Evolutionary conservation across 23 tunicate genomes (phyloP).

Genomic region (Trididemnum miniatum): DNA sequence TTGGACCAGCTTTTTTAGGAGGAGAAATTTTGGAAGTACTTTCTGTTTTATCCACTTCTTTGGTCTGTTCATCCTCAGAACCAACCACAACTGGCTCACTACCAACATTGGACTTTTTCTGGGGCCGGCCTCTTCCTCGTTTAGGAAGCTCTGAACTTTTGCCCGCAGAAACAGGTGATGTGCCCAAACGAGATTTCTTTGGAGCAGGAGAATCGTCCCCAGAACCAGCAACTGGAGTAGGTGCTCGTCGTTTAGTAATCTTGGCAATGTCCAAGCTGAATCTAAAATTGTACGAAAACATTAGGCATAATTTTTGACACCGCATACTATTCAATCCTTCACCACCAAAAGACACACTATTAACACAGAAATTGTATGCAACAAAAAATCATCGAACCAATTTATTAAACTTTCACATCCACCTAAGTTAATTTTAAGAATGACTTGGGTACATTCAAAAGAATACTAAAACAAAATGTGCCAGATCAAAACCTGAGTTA

Average conservation of each 20-base stretch:
- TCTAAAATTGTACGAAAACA: no score
- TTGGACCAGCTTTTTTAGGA: conserved; percentile 19
- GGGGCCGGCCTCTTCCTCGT: conserved; percentile 48
- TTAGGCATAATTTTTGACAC: no score
- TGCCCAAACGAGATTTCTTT: neutral
- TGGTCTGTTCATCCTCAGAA: neutral
- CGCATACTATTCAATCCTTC: no score
- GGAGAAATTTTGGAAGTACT: neutral
- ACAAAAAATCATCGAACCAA: no score
- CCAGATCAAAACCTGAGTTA: no score
- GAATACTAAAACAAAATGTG: no score
- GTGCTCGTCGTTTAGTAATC: conserved; percentile 58
- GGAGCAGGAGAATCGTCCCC: conserved; percentile 29
- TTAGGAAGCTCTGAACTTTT: conserved; percentile 13
- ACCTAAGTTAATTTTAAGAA: no score
- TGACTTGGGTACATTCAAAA: no score
- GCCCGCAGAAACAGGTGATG: neutral
- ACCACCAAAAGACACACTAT: no score
- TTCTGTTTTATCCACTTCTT: neutral
- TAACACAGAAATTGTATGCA: no score
- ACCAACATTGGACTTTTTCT: conserved; percentile 14
- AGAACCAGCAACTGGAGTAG: conserved; percentile 40
- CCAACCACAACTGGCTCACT: neutral
- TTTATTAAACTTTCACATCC: no score
- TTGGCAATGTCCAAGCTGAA: conserved; percentile 78